Base-by-base conservation (phyloP, 2,888 invertebrate species). In the Pterostichus niger region DNA sequence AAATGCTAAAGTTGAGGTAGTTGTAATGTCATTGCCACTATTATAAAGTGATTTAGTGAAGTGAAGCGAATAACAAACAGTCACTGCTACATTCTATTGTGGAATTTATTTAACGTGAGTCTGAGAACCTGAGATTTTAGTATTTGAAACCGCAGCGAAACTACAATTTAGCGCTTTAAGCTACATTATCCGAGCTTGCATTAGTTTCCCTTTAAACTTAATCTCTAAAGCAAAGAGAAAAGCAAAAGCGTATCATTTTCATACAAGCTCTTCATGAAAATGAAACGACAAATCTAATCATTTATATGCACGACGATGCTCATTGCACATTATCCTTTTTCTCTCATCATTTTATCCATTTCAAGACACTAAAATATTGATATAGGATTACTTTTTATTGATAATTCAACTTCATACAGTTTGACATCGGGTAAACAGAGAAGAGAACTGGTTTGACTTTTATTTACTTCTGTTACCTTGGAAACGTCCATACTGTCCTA, bases 171-270 rank as follows among this genome's bases (percentile, higher is more conserved):
- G 44, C 68, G 68, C 68, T 71, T 71, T 71, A 46, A 71, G 68
- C 68, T 71, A 71, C 68, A 71, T 71, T 71, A 71, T 71, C 68
- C 68, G 44, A 71, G 44, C 44, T 44, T 44, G 68, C 68, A 44
- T 71, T 71, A 71, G 68, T 71, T 71, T 71, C 68, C 68, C 68
- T 71, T 71, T 71, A 71, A 71, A 71, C 68, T 71, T 71, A 71
- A 71, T 71, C 68, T 44, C 44, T 17, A 71, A 71, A 71, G 68
- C 40, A 71, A 71, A 71, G 68, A 71, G 68, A 71, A 11, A 44
- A 71, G 17, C 68, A 44, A 71, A 71, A 64, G 64, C 64, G 64
- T 64, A 33, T 64, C 64, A 64, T 64, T 64, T 64, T 64, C 64
- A 64, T 33, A 64, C 33, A 64, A 64, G 64, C 64, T 49, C 49